phyloP scores from a whole-genome alignment of 2,797 vertebrate species.

The Novumbra hubbsi region DNA sequence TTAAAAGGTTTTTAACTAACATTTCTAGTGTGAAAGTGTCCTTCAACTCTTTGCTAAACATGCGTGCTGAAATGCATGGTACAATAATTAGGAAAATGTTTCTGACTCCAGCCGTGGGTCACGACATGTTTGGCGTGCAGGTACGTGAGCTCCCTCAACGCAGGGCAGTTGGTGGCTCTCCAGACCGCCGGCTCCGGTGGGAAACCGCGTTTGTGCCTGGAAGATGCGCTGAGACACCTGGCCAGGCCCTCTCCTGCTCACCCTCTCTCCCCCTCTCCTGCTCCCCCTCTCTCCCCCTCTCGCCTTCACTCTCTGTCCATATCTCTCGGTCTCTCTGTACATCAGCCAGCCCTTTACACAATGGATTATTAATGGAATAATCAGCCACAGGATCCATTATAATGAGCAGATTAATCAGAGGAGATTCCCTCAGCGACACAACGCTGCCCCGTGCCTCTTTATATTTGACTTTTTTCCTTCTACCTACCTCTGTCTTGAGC shows the following conservation, averaged over 20 bases:
- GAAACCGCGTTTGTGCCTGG: conserved; percentile 9
- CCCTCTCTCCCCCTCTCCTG: not conserved
- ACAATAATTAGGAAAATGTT: no score
- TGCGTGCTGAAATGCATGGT: no score
- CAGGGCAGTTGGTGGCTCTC: not conserved
- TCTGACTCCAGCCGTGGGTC: not conserved
- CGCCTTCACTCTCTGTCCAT: not conserved
- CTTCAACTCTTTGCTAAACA: no score
- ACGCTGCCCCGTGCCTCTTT: conserved; percentile 14
- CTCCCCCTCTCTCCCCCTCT: not conserved
- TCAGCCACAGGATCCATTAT: conserved; percentile 57
- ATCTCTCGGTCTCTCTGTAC: conserved; percentile 16
- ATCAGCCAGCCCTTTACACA: conserved; percentile 43
- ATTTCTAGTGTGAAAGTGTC: no score
- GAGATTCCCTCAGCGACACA: conserved; percentile 29
- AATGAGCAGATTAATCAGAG: conserved; percentile 68
- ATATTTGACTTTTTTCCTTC: conserved; percentile 30
- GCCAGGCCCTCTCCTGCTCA: not conserved
- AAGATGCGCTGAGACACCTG: not conserved
- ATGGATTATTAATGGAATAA: conserved; percentile 67
- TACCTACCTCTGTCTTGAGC: conserved; percentile 18
- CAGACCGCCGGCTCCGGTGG: not conserved
- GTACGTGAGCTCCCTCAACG: not conserved
- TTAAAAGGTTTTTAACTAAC: no score
- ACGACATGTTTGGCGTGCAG: not conserved